Percentiles rank a stretch among this genome's conserved stretches.
These are phyloP conservation scores for Tychaedon coryphoeus DNA, from an alignment of 2,113 vertebrate species.

Conservation along the genomic window DNA sequence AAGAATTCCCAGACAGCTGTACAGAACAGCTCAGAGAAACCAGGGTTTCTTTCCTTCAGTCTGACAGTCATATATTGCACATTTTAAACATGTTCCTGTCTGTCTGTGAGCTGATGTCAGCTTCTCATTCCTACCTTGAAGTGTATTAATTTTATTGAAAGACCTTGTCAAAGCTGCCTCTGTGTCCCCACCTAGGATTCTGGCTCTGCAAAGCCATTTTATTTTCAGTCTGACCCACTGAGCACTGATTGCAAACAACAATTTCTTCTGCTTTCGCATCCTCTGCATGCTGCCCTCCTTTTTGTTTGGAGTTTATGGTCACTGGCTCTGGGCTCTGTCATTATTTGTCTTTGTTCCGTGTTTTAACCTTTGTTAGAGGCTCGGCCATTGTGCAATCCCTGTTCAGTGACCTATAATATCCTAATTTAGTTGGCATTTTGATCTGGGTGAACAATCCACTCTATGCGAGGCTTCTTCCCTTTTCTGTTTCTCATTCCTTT, in stretches of 20 bases:
- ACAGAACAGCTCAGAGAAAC: not conserved
- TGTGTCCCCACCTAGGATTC: not conserved
- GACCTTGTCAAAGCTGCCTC: not conserved
- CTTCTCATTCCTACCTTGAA: not conserved
- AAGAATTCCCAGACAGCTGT: not conserved
- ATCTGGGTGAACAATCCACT: not conserved
- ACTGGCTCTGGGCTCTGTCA: conserved; percentile 44
- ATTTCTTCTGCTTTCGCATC: conserved; percentile 51
- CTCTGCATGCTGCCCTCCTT: not conserved
- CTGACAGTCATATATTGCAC: not conserved
- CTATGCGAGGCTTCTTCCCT: not conserved
- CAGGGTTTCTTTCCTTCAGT: not conserved
- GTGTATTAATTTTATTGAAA: not conserved
- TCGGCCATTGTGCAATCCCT: conserved; percentile 37
- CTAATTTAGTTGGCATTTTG: conserved; percentile 52
- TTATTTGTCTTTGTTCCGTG: conserved; percentile 52
- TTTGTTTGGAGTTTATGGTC: conserved; percentile 52
- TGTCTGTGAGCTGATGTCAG: not conserved
- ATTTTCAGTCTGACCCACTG: conserved; percentile 30
- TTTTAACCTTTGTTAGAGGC: conserved; percentile 65
- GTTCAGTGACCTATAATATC: conserved; percentile 45
- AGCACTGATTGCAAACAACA: conserved; percentile 33
- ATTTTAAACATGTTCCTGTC: not conserved
- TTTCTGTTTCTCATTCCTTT: not conserved
- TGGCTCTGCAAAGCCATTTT: not conserved